Evolutionary conservation across 2,113 vertebrate species (phyloP).

Genomic region (Dromaius novaehollandiae): DNA sequence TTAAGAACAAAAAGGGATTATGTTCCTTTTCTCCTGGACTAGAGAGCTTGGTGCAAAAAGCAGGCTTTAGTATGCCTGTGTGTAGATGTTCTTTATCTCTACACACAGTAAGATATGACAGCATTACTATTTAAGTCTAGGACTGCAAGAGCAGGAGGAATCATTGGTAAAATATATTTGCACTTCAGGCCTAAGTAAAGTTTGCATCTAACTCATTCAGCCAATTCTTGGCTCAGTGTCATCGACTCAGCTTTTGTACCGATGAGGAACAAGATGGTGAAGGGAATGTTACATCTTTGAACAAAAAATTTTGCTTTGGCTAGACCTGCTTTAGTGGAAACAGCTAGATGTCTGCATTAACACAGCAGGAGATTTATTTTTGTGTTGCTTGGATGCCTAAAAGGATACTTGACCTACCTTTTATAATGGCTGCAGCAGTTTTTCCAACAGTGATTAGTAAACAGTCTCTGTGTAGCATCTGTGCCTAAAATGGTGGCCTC

Average conservation of each 20-base stretch:
- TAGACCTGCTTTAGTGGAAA: neutral
- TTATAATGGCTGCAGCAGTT: neutral
- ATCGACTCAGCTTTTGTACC: neutral
- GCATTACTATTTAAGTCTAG: neutral
- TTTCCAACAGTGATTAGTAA: neutral
- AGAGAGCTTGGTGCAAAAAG: neutral
- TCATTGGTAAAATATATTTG: neutral
- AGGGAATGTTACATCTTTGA: neutral
- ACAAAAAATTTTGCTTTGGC: neutral
- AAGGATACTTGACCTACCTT: neutral
- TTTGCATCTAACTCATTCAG: neutral
- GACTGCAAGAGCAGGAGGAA: neutral
- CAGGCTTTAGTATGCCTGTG: neutral
- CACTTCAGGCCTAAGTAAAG: neutral
- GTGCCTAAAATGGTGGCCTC: neutral
- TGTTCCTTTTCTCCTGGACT: neutral
- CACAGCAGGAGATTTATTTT: neutral
- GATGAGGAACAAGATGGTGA: neutral
- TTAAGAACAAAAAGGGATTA: neutral
- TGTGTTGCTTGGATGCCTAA: neutral
- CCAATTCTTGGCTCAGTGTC: neutral
- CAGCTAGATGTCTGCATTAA: neutral
- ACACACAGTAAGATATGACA: neutral
- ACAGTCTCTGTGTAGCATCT: neutral
- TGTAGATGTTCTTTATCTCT: neutral